These are phyloP conservation scores for Cosmia trapezina DNA, from an alignment of 2,888 invertebrate species.

Conservation along the genomic window DNA sequence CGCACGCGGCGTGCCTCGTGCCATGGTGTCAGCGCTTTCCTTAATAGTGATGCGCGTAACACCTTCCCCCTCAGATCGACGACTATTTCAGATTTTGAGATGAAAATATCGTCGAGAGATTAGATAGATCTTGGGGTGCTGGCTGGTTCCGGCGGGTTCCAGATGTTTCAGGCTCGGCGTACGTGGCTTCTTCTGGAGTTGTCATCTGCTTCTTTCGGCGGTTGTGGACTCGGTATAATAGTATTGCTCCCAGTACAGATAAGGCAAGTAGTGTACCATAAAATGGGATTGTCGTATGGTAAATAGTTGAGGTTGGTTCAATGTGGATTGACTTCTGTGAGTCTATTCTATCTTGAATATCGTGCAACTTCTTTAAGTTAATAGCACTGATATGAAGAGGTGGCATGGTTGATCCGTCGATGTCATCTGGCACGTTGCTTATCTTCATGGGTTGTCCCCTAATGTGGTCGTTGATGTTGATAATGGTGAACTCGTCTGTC, in stretches of 20 bases:
- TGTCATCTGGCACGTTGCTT: background rate
- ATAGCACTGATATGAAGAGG: background rate
- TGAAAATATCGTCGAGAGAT: slow-evolving; percentile 13
- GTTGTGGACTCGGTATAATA: background rate
- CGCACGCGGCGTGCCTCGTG: too few species aligned
- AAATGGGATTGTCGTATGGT: slow-evolving; percentile 3
- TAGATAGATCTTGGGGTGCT: background rate
- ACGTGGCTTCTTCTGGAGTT: background rate
- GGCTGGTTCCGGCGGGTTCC: background rate
- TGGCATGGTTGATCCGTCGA: background rate
- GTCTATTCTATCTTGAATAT: slow-evolving; percentile 1
- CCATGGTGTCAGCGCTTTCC: too few species aligned
- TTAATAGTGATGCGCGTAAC: too few species aligned
- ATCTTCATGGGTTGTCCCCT: slow-evolving; percentile 2
- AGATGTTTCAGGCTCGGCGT: slow-evolving; percentile 1
- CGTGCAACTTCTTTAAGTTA: background rate
- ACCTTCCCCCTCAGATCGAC: background rate
- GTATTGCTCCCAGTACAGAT: background rate
- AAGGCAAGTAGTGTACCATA: slow-evolving; percentile 2
- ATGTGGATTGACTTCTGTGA: background rate
- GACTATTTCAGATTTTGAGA: slow-evolving; percentile 12
- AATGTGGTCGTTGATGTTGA: background rate
- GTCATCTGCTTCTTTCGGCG: background rate
- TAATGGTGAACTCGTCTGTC: background rate
- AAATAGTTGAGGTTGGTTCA: background rate